These are phyloP conservation scores for Guaruba guarouba DNA, from an alignment of 2,113 vertebrate genomes.

Conservation along the genomic window DNA sequence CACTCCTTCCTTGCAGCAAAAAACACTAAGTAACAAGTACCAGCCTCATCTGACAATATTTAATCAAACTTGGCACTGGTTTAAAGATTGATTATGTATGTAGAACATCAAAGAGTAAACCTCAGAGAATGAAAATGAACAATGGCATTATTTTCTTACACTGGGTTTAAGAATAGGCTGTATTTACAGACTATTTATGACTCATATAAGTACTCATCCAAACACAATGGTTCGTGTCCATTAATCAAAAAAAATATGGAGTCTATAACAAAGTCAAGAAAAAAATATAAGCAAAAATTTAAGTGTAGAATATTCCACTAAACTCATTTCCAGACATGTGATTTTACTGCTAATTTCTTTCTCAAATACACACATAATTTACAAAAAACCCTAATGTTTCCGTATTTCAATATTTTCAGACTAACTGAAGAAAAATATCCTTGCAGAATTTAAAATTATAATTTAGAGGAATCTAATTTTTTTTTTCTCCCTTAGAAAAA, in stretches of 20 bases:
- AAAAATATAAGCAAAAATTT: constrained; percentile 37
- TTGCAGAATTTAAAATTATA: neutral
- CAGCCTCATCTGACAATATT: constrained; percentile 20
- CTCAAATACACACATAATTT: neutral
- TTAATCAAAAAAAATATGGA: neutral
- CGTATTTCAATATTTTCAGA: neutral
- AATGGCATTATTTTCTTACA: constrained; percentile 44
- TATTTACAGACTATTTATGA: neutral
- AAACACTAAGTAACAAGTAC: neutral
- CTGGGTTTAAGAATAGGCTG: constrained; percentile 1
- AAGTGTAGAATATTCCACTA: constrained; percentile 43
- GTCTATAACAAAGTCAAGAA: neutral
- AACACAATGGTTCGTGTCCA: neutral
- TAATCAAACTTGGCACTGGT: constrained; percentile 27
- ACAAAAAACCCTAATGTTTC: neutral
- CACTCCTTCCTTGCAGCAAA: neutral
- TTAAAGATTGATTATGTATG: constrained; percentile 53
- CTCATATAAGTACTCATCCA: neutral
- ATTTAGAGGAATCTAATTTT: neutral
- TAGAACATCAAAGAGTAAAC: constrained; percentile 39
- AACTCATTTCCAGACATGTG: constrained; percentile 12
- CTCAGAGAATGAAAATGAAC: constrained; percentile 46
- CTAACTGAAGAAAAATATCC: neutral
- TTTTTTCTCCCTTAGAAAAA: neutral
- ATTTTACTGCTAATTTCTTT: constrained; percentile 30